phyloP scores from a whole-genome alignment of 1,140 invertebrate species.

The Mizuhopecten yessoensis region DNA sequence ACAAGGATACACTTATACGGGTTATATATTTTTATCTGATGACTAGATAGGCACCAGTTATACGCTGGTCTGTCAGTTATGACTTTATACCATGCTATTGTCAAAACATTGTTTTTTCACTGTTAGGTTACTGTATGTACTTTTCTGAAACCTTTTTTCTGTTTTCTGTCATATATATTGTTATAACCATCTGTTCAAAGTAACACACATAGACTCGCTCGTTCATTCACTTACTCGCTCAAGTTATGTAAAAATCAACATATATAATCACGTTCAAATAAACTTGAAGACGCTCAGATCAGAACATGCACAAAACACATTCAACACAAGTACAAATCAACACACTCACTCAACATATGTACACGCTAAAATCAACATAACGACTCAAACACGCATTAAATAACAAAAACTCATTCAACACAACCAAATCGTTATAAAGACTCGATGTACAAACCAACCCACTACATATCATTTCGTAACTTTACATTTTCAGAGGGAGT shows the following conservation, averaged over 20 bases:
- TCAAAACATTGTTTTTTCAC: slow-evolving; percentile 25
- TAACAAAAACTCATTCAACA: not conserved
- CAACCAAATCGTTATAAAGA: not conserved
- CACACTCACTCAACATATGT: not conserved
- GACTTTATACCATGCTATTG: not conserved
- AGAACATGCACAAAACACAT: not conserved
- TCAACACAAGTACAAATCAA: too few relatives aligned
- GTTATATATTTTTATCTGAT: slow-evolving; percentile 6
- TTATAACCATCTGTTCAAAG: not conserved
- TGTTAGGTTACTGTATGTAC: not conserved
- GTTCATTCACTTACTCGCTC: too few relatives aligned
- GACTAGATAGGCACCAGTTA: not conserved
- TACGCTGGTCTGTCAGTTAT: not conserved
- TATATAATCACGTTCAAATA: too few relatives aligned
- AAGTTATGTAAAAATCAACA: too few relatives aligned
- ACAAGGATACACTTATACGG: slow-evolving; percentile 25
- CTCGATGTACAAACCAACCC: not conserved
- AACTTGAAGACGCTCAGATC: too few relatives aligned
- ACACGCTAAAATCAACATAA: too few relatives aligned
- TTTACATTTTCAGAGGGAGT: not conserved
- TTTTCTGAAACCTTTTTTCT: not conserved
- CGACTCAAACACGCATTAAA: too few relatives aligned
- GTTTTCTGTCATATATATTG: not conserved
- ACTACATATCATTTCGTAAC: not conserved
- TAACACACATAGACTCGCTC: not conserved